A percentile compares a stretch with the other conserved stretches of the same genome.
Evolutionary conservation across 2,113 vertebrate species (phyloP).

Genomic region (Ahaetulla prasina): DNA sequence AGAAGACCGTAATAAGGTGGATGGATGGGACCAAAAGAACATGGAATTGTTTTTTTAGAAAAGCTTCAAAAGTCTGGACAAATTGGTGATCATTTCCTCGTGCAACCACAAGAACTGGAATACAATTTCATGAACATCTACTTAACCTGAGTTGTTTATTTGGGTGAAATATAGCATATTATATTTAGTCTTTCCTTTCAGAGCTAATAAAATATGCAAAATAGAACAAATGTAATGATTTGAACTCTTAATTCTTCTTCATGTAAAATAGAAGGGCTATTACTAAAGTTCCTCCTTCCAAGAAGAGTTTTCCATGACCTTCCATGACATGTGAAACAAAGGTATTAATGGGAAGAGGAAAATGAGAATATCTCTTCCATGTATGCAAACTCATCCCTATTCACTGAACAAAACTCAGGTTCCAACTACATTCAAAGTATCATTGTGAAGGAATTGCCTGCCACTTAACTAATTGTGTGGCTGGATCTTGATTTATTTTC

Average conservation of each 20-base stretch:
- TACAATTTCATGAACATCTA: too few species aligned
- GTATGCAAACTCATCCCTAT: not conserved
- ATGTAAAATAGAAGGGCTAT: not conserved
- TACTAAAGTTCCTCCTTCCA: not conserved
- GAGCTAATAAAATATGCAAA: not conserved
- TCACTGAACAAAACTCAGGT: not conserved
- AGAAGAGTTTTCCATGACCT: not conserved
- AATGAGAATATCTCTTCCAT: not conserved
- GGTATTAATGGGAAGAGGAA: not conserved
- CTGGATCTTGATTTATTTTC: not conserved
- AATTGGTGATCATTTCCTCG: too few species aligned
- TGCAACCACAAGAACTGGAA: too few species aligned
- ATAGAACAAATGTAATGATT: not conserved
- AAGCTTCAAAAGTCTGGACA: too few species aligned
- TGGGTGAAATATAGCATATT: too few species aligned
- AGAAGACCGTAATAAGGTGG: too few species aligned
- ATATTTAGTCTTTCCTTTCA: not conserved
- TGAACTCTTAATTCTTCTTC: not conserved
- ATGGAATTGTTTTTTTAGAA: too few species aligned
- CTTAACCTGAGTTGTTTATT: too few species aligned
- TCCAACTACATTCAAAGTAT: not conserved
- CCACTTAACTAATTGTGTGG: not conserved
- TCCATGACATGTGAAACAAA: not conserved
- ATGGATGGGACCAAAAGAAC: too few species aligned
- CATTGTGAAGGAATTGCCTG: not conserved